Conservation (phyloP, 2,113 vertebrate species). For the Falco punctatus region DNA sequence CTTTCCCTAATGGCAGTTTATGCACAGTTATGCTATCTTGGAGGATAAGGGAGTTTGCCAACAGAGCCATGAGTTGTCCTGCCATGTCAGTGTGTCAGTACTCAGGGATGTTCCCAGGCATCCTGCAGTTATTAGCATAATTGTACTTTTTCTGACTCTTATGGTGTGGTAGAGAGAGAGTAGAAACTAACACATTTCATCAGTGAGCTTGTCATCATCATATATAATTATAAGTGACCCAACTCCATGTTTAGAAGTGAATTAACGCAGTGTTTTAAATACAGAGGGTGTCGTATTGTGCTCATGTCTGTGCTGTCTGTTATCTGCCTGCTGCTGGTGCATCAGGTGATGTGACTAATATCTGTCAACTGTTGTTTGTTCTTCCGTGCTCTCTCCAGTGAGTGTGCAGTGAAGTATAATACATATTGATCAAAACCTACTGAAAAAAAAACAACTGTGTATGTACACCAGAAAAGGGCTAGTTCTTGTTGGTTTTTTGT, state of each 20-base stretch:
- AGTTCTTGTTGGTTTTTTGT: neutral
- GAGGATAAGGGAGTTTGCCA: neutral
- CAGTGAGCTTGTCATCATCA: fast-evolving
- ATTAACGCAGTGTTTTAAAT: neutral
- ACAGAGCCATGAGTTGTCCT: neutral
- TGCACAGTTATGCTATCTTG: neutral
- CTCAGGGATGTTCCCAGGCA: neutral
- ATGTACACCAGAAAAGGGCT: neutral
- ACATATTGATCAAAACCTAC: neutral
- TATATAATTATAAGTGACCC: neutral
- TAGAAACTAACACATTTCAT: neutral
- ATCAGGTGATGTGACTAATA: neutral
- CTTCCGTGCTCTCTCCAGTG: neutral
- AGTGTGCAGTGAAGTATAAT: neutral
- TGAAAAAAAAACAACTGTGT: neutral
- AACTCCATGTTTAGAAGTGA: neutral
- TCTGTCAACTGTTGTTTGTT: neutral
- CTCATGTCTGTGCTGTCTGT: neutral
- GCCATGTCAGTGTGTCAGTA: neutral
- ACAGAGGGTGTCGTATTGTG: neutral
- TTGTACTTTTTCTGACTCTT: neutral
- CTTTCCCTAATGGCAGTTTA: neutral
- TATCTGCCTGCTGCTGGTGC: neutral
- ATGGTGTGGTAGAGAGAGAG: neutral
- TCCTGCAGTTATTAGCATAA: neutral